Percentiles rank a stretch among this genome's conserved stretches.
These are phyloP conservation scores for Caranx ignobilis DNA, from an alignment of 2,113 vertebrate genomes.

Conservation along the genomic window DNA sequence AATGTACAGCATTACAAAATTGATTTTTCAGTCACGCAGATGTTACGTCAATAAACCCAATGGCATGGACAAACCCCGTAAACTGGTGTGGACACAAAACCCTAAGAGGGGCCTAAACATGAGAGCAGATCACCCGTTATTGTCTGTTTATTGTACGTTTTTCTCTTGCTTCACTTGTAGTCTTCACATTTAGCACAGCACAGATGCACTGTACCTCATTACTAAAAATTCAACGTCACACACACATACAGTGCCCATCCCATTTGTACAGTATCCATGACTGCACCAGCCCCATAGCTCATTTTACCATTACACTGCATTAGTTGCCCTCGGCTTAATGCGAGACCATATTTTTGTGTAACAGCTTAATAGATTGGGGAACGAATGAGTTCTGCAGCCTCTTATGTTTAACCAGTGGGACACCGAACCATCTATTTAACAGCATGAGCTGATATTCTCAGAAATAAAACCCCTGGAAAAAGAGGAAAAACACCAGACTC, in stretches of 20 bases:
- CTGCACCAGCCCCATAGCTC: slow-evolving; percentile 16
- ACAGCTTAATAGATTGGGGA: slow-evolving; percentile 28
- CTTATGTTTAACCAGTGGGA: slow-evolving; percentile 26
- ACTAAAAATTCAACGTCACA: not conserved
- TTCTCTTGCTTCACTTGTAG: not conserved
- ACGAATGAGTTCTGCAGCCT: not conserved
- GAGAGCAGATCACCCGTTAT: not conserved
- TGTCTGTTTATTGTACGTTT: not conserved
- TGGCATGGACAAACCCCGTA: not conserved
- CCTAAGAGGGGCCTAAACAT: not conserved
- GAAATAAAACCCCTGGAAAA: slow-evolving; percentile 13
- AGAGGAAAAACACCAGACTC: not conserved
- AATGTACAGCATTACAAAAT: slow-evolving; percentile 4
- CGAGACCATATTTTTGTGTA: slow-evolving; percentile 10
- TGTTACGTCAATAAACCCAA: not conserved
- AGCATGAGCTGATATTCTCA: slow-evolving; percentile 16
- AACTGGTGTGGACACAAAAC: not conserved
- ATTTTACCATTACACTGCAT: slow-evolving; percentile 25
- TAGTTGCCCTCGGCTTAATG: slow-evolving; percentile 10
- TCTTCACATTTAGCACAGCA: not conserved
- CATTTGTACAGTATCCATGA: slow-evolving; percentile 9
- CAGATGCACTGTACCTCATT: not conserved
- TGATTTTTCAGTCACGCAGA: slow-evolving; percentile 1
- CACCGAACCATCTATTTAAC: slow-evolving; percentile 23
- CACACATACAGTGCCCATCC: not conserved